Base-by-base conservation (phyloP, 2,888 invertebrate genomes). In the Caenorhabditis wallacei region DNA sequence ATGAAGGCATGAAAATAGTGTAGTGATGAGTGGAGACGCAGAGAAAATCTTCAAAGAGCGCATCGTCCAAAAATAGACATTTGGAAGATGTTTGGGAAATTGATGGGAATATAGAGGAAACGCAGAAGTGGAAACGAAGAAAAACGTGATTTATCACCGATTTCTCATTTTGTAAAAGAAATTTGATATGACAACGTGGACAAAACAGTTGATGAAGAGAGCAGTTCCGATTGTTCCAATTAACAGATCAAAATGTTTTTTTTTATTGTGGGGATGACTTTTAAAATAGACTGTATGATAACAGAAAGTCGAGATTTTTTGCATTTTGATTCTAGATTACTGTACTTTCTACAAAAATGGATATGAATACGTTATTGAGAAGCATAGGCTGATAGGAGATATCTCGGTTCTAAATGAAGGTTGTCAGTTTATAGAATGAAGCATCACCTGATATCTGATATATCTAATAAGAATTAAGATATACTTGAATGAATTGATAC, bases 21-120 rank as follows among this genome's bases (percentile, higher is more conserved):
- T 20, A 7, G 10, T 57, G 37, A 72, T 24, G 18, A 8, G 54
- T 3, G 35, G 70, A 79, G 56, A 56, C 46, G 37, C 26, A 79
- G 56, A 79, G 71, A 79, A 68, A 61, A 76, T 76, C 76, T 76
- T 76, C 76, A 76, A 76, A 76, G 76, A 76, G 76, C 76, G 76
- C 74, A 54, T 51, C 54, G 51, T 30, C 59, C 51, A 59, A 53
- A 68, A 76, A 75, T 66, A 75, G 66, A 66, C 40, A 56, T 51
- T 57, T 66, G 57, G 43, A n/a, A 64, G 56, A 66, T 66, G 66
- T 51, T 53, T 51, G 40, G 66, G 53, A 66, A 66, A 53, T 35
- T 53, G 37, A 64, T 53, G 53, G 66, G 18, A 53, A 5, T 18
- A 51, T 2, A 22, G n/a, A 48, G 20, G 79, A 79, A 64, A 71